A percentile compares a stretch with the other conserved stretches of the same genome.
These are phyloP conservation scores for Xylocampa areola DNA, from an alignment of 2,888 invertebrate species.

Conservation along the genomic window DNA sequence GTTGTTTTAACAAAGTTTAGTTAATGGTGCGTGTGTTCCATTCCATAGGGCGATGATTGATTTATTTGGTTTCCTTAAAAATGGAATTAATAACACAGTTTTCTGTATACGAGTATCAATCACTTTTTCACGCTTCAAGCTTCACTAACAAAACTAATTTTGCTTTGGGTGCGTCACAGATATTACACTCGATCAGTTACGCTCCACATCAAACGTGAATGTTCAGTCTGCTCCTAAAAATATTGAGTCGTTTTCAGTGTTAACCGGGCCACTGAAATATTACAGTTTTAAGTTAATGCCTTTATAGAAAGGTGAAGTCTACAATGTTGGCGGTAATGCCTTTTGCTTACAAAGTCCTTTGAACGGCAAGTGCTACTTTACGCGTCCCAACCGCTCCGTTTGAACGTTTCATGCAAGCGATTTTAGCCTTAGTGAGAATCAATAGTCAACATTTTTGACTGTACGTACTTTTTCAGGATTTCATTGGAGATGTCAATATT, in stretches of 20 bases:
- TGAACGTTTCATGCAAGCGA: too few relatives aligned
- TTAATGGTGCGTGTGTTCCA: neutral
- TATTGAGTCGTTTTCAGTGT: neutral
- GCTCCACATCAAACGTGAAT: constrained; percentile 42
- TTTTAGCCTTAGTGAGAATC: too few relatives aligned
- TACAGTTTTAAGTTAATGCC: neutral
- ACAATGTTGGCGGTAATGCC: too few relatives aligned
- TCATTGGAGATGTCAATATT: constrained; percentile 21
- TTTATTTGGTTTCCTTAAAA: constrained; percentile 11
- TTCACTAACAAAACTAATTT: constrained; percentile 47
- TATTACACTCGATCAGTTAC: constrained; percentile 50
- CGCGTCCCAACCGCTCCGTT: too few relatives aligned
- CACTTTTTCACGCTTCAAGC: constrained; percentile 57
- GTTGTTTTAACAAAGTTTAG: too few relatives aligned
- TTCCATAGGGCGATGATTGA: neutral
- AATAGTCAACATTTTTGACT: too few relatives aligned
- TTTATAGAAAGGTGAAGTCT: too few relatives aligned
- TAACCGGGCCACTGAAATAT: neutral
- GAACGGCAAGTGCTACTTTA: too few relatives aligned
- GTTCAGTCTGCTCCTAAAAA: neutral
- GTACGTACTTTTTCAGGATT: constrained; percentile 18
- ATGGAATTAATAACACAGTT: constrained; percentile 14
- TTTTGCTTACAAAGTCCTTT: too few relatives aligned
- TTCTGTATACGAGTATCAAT: constrained; percentile 36
- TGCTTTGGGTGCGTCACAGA: constrained; percentile 43